Evolutionary conservation across 2,888 invertebrate species (phyloP), one percentile per base, ranked within the genome.

Genomic region (Cordilura impudica): DNA sequence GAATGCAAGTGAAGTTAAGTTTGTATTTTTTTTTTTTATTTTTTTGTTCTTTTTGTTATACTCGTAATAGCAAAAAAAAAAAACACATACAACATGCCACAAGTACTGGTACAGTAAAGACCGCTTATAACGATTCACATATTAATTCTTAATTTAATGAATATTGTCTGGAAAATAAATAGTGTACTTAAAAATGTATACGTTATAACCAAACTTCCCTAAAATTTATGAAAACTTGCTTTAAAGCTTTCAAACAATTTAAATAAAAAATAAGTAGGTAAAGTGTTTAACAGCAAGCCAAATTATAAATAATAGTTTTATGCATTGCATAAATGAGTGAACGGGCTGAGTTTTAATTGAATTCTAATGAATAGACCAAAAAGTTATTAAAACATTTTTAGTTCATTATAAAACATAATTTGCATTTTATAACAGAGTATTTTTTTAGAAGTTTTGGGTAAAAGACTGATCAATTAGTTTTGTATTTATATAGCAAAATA

Each of bases 1-100:
- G 66, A 78, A 74, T 78, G 78, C 78, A 54, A 65, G 21, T 47
- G 70, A 74, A 74, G 58, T 70, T 35, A 70, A 70, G 60, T 78
- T 78, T 51, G 47, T 45, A 47, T 69, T 67, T 47, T 66, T 12
- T 66, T 39, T 43, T 73, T 7, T 39, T 18, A 43, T 60, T 49
- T 39, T n/a, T 4, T 4, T 35, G 21, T 49, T 49, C 26, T 43
- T 18, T 8, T 49, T 51, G 39, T 56, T 49, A 56, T 19, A n/a
- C n/a, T n/a, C n/a, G n/a, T n/a, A 49, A 51, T 51, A 29, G 61
- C 60, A 18, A 67, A 74, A 45, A 67, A 67, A 45, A 39, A 39
- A 39, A 26, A 35, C 67, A 47, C 74, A 74, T 39, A 51, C 26
- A 66, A 66, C 39, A 58, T 43, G 8, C 65, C 66, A 66, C 65